These are phyloP conservation scores for Eonycteris spelaea DNA, from an alignment of 2,113 vertebrate genomes.

Conservation along the genomic window DNA sequence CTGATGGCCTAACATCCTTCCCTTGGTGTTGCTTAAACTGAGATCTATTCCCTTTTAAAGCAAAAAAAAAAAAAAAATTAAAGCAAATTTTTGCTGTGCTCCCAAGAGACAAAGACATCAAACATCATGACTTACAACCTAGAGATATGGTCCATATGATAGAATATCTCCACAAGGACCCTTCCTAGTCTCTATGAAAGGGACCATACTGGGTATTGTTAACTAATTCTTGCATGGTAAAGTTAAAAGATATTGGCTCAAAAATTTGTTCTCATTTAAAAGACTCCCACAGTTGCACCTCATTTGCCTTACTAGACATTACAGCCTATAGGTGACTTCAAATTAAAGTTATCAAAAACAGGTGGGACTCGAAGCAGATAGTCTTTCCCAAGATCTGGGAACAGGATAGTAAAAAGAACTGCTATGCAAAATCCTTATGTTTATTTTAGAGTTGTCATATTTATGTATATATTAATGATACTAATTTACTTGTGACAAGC, in stretches of 20 bases:
- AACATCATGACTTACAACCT: not conserved
- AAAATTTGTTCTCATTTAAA: not conserved
- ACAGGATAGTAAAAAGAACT: not conserved
- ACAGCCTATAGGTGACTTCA: not conserved
- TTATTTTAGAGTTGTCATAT: not conserved
- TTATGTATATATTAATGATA: not conserved
- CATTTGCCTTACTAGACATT: not conserved
- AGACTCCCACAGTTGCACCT: not conserved
- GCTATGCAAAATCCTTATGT: not conserved
- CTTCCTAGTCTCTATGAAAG: no score
- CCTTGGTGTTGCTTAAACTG: not conserved
- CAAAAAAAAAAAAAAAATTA: not conserved
- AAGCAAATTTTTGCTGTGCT: not conserved
- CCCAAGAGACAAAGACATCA: not conserved
- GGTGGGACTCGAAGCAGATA: not conserved
- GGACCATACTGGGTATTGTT: not conserved
- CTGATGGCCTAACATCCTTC: not conserved
- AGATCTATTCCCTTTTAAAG: not conserved
- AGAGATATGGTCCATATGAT: not conserved
- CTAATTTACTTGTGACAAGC: not conserved
- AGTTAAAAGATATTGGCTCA: not conserved
- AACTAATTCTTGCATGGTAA: not conserved
- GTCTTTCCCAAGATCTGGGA: not conserved
- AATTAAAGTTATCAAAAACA: not conserved
- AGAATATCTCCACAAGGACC: not conserved